Base-by-base conservation (phyloP, 2,797 vertebrate genomes). In the Hoplostethus atlanticus region DNA sequence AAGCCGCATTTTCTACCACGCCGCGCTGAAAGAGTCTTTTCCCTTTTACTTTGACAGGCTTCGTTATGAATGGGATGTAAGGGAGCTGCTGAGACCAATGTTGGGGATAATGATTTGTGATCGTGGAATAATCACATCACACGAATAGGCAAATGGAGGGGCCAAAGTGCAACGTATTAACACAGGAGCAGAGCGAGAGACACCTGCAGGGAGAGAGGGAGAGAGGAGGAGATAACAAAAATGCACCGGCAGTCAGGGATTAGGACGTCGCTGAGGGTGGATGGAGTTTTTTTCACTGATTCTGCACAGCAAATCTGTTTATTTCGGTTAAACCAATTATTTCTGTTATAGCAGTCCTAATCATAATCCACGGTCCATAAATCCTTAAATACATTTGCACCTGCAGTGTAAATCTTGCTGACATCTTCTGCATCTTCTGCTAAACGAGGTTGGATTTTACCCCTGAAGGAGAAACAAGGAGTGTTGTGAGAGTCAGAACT, bases 301-400 rank as follows among this genome's bases (percentile, higher is more conserved):
- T 60, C 34, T 6, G 47, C 47, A 50, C 47, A n/a, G n/a, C n/a
- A 50, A 50, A n/a, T 50, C 10, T 56, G 12, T 30, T 28, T 31
- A 6, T 40, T 69, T 60, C 21, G 47, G 31, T 47, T 52, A 21
- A 71, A 47, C 13, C 46, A 47, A 57, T 56, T 55, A 56, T 75
- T 75, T 36, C 25, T 21, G 8, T 51, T 56, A 17, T 12, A 48
- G 48, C 38, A 47, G 40, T 5, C 7, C 13, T 6, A 47, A 64
- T 76, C 50, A 65, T 52, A 28, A 17, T 42, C 56, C 10, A 57
- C 21, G 28, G 55, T 53, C 51, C 15, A 46, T 36, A 50, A 36
- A 63, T 77, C 30, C n/a, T 7, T 44, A 54, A 21, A 68, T 47
- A 62, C 47, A 86, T 66, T 38, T 70, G 6, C 5, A 47, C 46